Evolutionary conservation across 2,888 invertebrate species (phyloP), one percentile per base, ranked within the genome.

Genomic region (Luperina testacea): DNA sequence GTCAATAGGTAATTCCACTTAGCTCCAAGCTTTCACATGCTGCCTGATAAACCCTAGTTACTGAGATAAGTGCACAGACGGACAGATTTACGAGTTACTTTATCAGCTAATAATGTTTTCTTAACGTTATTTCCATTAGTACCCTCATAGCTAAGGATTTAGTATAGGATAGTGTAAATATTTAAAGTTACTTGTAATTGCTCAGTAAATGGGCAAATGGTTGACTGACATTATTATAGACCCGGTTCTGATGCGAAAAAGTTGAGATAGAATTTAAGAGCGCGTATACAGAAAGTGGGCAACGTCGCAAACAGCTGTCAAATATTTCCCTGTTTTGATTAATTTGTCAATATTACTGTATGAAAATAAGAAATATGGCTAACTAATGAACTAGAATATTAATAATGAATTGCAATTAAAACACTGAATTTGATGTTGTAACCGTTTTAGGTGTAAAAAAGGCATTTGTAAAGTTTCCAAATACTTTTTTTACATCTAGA

Each of bases 51-150:
- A 85, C 83, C 77, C 86, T 84, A 84, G 89, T 88, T 85, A 78
- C 81, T 48, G 42, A 83, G 90, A 90, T 90, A 90, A 89, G 78
- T 86, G 75, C 72, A 76, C 77, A 86, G 81, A 87, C 81, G 48
- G 90, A 90, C 87, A 87, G 90, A 90, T 90, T 90, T 90, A 90
- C 90, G 90, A 88, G 79, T 80, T 24, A 80, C 57, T 83, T 90
- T 90, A 90, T 90, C 90, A 82, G 82, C 68, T 86, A 86, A 85
- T 90, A 90, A 90, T 85, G 84, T 87, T 88, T 87, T 87, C 85
- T 86, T 85, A 87, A 83, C 80, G 80, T 86, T 86, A 80, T 81
- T 79, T 87, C 87, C 89, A 90, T 89, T 89, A 89, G 80, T 83
- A 82, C 74, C 75, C 69, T 79, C 80, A 82, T 69, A 67, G 72